Conservation (phyloP, 2,113 vertebrate genomes). For the Taurulus bubalis region DNA sequence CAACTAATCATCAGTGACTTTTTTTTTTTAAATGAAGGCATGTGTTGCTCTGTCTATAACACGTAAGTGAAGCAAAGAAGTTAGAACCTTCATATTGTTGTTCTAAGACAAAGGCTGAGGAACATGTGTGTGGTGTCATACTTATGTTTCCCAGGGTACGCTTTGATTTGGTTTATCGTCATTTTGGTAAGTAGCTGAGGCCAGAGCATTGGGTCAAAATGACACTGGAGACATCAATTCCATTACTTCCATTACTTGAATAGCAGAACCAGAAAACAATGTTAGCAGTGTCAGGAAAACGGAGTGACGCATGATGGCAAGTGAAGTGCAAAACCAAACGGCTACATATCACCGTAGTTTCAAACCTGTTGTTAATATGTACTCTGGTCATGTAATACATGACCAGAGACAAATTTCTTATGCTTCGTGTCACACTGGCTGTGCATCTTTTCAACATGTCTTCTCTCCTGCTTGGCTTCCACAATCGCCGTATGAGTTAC, state of each 20-base stretch:
- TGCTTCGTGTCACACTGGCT: not conserved
- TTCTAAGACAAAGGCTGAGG: not conserved
- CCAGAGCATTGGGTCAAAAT: not conserved
- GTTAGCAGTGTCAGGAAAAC: not conserved
- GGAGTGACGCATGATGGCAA: not conserved
- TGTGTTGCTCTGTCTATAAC: not conserved
- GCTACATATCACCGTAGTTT: too few relatives aligned
- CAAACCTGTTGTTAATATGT: not conserved
- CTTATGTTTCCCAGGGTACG: not conserved
- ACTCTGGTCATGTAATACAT: not conserved
- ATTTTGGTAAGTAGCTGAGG: not conserved
- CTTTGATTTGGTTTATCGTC: not conserved
- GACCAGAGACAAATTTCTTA: not conserved
- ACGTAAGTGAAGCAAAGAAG: not conserved
- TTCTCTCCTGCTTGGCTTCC: not conserved
- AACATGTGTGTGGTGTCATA: not conserved
- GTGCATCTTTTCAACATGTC: not conserved
- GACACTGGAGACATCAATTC: not conserved
- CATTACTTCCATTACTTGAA: too few relatives aligned
- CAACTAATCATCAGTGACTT: constrained; percentile 17
- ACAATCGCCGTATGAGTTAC: too few relatives aligned
- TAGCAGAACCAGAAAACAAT: too few relatives aligned
- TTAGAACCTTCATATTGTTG: not conserved
- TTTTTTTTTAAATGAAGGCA: constrained; percentile 9
- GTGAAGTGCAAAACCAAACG: too few relatives aligned